Base-by-base conservation (phyloP, 2,888 invertebrate species). In the Tribolium freemani region DNA sequence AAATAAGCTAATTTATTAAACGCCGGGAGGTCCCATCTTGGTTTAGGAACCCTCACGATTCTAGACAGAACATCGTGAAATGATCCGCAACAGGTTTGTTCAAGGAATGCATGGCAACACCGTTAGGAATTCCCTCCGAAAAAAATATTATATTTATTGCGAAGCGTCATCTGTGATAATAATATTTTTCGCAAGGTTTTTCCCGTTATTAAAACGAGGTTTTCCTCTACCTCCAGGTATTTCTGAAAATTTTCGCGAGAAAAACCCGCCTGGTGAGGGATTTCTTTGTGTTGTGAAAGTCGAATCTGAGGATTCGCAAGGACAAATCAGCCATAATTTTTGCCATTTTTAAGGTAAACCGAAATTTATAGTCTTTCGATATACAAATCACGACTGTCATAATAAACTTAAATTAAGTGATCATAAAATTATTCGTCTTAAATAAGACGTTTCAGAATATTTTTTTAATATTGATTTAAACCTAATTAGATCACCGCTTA, bases 1-100 rank as follows among this genome's bases (percentile, higher is more conserved):
- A 61, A 46, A 46, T 48, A 61, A 48, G 26, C 16, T 46, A 11
- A 61, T 61, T 61, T 61, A 48, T 61, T 61, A 61, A 61, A 30
- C 60, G n/a, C n/a, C 30, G 21, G 60, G 60, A 30, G 60, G 60
- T 50, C 58, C 46, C 46, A 58, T 20, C n/a, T 26, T 21, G 20
- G 38, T 38, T 38, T 38, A 38, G 38, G n/a, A 21, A 30, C 58
- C 60, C 46, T 61, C 60, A 61, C 60, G 26, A 61, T 48, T 48
- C 21, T 21, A 48, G 44, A 57, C n/a, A 26, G 56, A 57, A 57
- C 10, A 38, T 38, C 45, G 11, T 45, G 46, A 48, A 30, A 21
- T 50, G 48, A 61, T 50, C 60, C 30, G 45, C 30, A 56, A 56
- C 56, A 56, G 56, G 57, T 44, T 58, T 53, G 26, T 26, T 20